A percentile compares a stretch with the other conserved stretches of the same genome.
These are phyloP conservation scores for Rhinoraja longicauda DNA, from an alignment of 2,797 vertebrate genomes.

Conservation along the genomic window DNA sequence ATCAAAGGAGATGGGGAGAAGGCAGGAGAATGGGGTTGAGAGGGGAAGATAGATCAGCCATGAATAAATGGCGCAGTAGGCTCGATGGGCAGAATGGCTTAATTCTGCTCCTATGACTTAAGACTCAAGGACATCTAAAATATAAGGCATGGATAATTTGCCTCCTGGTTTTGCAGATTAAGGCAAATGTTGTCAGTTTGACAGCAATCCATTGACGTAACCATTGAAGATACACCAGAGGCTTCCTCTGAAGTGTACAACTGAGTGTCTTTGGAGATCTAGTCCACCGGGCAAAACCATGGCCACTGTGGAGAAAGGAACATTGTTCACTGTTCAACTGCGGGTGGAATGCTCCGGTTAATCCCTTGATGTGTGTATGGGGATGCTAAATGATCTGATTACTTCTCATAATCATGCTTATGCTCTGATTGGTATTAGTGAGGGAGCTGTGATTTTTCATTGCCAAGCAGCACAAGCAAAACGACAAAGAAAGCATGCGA, in stretches of 20 bases:
- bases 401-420: background rate
- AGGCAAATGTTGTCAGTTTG: background rate
- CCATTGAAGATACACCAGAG: background rate
- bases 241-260: background rate
- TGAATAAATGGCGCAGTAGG: too few species aligned
- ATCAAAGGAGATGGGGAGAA: too few species aligned
- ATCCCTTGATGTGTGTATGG: background rate
- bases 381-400: background rate
- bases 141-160: background rate
- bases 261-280: background rate
- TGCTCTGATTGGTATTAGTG: background rate
- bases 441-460: background rate
- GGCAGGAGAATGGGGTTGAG: too few species aligned
- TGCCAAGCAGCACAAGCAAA: background rate
- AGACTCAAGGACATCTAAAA: background rate
- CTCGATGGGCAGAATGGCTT: too few species aligned
- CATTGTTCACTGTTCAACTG: background rate
- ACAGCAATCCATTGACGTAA: background rate
- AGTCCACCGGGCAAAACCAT: background rate
- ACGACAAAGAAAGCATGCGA: background rate
- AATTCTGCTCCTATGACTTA: too few species aligned
- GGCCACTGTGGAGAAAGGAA: background rate
- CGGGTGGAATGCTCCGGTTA: background rate
- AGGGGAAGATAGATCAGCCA: too few species aligned
- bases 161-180: too few species aligned